Conservation (phyloP, 2,797 vertebrate species). For the Darevskia mixta region DNA sequence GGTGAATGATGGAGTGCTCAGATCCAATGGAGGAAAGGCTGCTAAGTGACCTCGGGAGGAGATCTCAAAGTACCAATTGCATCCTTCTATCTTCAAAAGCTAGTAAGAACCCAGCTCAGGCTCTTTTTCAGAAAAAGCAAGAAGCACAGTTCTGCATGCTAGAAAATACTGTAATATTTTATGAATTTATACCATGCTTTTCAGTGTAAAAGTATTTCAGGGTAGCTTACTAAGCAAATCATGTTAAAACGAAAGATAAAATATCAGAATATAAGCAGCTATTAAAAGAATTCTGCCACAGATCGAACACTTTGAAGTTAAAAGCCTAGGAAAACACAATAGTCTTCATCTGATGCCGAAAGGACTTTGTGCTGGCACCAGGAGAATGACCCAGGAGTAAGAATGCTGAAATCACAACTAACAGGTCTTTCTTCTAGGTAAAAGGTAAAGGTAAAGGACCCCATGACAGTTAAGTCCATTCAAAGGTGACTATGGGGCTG, state of each 20-base stretch:
- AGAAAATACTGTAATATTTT: background rate
- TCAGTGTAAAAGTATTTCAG: too few relatives aligned
- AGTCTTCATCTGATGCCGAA: background rate
- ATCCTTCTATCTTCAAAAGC: background rate
- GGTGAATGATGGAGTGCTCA: background rate
- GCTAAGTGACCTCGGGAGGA: background rate
- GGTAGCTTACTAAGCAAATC: too few relatives aligned
- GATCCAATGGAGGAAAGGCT: background rate
- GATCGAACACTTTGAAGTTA: background rate
- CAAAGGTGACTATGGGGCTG: too few relatives aligned
- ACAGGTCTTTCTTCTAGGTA: background rate
- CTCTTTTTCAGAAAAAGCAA: background rate
- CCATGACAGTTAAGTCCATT: too few relatives aligned
- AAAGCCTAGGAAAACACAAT: background rate
- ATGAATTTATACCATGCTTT: background rate
- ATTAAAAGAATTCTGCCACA: background rate
- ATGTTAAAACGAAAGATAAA: background rate
- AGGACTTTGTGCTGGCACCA: background rate
- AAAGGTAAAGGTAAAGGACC: too few relatives aligned
- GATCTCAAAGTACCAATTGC: background rate
- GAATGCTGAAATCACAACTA: background rate
- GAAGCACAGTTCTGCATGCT: background rate
- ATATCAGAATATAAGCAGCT: background rate
- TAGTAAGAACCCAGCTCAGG: background rate
- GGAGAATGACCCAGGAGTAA: background rate